Evolutionary conservation across 2,113 vertebrate genomes (phyloP), one percentile per base, ranked within the genome.

Genomic region (Polyodon spathula): DNA sequence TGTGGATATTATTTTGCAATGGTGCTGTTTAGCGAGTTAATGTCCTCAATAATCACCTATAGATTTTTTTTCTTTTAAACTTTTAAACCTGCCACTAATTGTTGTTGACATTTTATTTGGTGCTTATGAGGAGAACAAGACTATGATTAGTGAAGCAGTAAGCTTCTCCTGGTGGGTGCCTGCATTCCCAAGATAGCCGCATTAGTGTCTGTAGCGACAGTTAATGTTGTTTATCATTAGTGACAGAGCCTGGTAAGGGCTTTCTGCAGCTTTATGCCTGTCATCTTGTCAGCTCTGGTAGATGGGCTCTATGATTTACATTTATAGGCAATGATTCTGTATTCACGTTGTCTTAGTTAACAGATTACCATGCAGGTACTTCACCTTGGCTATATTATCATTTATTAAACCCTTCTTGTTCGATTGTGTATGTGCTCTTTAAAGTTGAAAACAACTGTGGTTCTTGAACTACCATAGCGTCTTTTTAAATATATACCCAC

Each of bases 151-250:
- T 77, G 74, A 78, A 84, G 77, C 82, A 75, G 73, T 80, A 74
- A 82, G 76, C 78, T 83, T 84, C 76, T 86, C 75, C 63, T 79
- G 71, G 79, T 82, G 73, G 69, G 73, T 80, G 81, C 80, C 83
- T 88, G 86, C 62, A 73, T 69, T 89, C 84, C 74, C 86, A 71
- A 82, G 86, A 88, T 87, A 86, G 81, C 68, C 72, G 81, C 79
- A 86, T 87, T 86, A 86, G 76, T 73, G 76, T 77, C 84, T 87
- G 73, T 73, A 81, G 75, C 82, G 81, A 76, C 76, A 82, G 82
- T 79, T 86, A 86, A 81, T 82, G 73, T 78, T 83, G 76, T 88
- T 89, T 87, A 84, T 89, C 85, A 86, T 87, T 82, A 86, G 72
- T 78, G 80, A 76, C 86, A 87, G 82, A 84, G 76, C 55, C 78